Conservation (phyloP, 1,140 invertebrate species). For the Ooceraea biroi region DNA sequence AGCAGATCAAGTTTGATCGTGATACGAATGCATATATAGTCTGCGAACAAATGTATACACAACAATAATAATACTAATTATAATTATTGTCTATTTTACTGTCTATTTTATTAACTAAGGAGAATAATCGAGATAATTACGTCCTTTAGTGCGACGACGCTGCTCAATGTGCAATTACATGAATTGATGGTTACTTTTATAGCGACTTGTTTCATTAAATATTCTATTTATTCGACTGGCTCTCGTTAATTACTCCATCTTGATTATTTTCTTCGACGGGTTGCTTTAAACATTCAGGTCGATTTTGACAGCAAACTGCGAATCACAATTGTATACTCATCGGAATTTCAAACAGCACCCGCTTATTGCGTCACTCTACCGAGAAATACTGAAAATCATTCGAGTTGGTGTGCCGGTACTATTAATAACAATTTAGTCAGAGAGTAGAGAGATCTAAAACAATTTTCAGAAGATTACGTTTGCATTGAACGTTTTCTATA, state of each 20-base stretch:
- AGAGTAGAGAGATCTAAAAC: background rate
- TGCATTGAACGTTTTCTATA: background rate
- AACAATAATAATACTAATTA: background rate
- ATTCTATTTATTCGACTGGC: background rate
- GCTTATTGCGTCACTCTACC: slow-evolving; percentile 11
- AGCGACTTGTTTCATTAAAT: slow-evolving; percentile 11
- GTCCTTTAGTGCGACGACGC: background rate
- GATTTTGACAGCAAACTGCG: slow-evolving; percentile 3
- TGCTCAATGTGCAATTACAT: slow-evolving; percentile 11
- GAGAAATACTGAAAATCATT: slow-evolving; percentile 5
- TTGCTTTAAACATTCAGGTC: slow-evolving; percentile 4
- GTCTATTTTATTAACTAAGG: background rate
- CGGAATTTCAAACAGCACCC: slow-evolving; percentile 25
- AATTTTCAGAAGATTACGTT: background rate
- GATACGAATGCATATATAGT: background rate
- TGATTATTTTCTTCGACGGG: slow-evolving; percentile 16
- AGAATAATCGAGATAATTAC: background rate
- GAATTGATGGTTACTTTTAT: background rate
- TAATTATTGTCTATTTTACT: background rate
- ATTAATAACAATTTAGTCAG: slow-evolving; percentile 34
- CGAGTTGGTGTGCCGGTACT: background rate
- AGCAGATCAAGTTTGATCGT: background rate
- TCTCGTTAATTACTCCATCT: slow-evolving; percentile 22
- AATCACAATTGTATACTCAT: slow-evolving; percentile 22
- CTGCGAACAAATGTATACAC: background rate